Conservation (phyloP, 2,888 invertebrate genomes). For the Thyatira batis region DNA sequence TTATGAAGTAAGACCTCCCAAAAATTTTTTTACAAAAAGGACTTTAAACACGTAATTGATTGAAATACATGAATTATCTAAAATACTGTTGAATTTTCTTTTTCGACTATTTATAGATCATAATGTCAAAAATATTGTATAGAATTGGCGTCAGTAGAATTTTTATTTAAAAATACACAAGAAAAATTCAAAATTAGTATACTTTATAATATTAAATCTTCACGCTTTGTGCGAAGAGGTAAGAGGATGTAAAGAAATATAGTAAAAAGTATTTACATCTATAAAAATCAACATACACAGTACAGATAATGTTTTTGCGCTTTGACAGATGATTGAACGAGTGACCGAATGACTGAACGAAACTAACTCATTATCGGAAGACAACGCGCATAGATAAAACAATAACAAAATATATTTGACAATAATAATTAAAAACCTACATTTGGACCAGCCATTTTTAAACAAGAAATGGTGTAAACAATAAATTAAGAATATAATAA, state of each 20-base stretch:
- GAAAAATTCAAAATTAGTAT: background rate
- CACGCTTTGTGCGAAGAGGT: conserved; percentile 8
- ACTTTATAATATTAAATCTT: background rate
- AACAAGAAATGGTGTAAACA: conserved; percentile 9
- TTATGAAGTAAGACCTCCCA: background rate
- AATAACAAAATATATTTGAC: background rate
- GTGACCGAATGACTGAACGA: background rate
- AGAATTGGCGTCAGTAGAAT: background rate
- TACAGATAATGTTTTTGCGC: background rate
- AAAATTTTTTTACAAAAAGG: no score
- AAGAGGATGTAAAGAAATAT: conserved; percentile 16
- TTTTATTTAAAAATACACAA: background rate
- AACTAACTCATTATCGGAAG: background rate
- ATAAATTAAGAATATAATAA: background rate
- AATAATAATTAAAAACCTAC: background rate
- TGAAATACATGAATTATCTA: no score
- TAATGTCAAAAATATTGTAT: background rate
- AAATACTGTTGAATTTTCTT: background rate
- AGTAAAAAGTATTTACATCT: conserved; percentile 2
- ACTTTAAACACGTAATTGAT: no score
- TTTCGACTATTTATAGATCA: background rate
- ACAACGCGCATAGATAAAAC: background rate
- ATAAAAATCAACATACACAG: conserved; percentile 11
- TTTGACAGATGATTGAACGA: background rate
- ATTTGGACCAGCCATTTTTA: conserved; percentile 53